Base-by-base conservation (phyloP, 2,113 vertebrate genomes). In the Prietella phreatophila region DNA sequence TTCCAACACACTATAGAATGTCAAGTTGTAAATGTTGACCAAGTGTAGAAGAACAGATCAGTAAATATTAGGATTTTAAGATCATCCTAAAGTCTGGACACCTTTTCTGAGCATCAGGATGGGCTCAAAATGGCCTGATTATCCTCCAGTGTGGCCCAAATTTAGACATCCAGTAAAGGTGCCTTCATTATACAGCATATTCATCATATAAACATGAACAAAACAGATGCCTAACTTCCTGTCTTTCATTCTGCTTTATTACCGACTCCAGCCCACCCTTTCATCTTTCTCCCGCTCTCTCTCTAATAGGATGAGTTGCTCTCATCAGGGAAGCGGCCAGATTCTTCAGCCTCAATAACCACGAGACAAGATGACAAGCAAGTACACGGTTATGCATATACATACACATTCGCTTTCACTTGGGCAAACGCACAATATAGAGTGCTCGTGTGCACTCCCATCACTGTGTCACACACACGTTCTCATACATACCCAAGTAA, bases 311-410 rank as follows among this genome's bases (percentile, higher is more conserved):
- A 88, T 88, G 89, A 90, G 84, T 91, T 93, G 92, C 90, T 88
- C 92, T 93, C 91, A 89, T 93, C 91, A 90, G 88, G 85, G 81
- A 89, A 91, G 84, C 89, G 91, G 93, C 92, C 93, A 95, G 93
- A 93, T 94, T 94, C 92, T 94, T 95, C 93, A 94, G 92, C 94
- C 93, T 94, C 92, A 91, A 91, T 93, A 94, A 94, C 91, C 94
- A 92, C 89, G 93, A 94, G 92, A 94, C 92, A 93, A 91, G 92
- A 90, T 55, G 80, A 89, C 83, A 86, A 39, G 83, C 25, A 71
- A 58, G 39, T 47, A 76, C 20, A 76, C 4, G 4, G 42, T 78
- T 78, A 53, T n/a, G 78, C 63, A 53, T 33, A 30, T 75, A 78
- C 47, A 89, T 71, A 73, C 71, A 65, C 73, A 71, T 42, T 58